Percentiles rank a stretch among this genome's conserved stretches.
Evolutionary conservation across 2,888 invertebrate genomes (phyloP).

Genomic region (Panopea generosa): DNA sequence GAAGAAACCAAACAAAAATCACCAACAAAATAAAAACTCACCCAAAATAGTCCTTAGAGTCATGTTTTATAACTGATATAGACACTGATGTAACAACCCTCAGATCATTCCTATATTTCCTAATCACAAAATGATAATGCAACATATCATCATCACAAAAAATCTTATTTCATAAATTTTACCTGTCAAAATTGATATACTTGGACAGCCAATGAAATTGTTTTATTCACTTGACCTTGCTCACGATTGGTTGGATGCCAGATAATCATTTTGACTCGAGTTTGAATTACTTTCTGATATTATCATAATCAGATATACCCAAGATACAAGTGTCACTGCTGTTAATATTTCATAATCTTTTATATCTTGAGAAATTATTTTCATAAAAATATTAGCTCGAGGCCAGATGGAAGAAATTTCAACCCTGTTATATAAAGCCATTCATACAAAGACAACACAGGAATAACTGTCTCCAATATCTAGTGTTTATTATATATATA

Average conservation of each 20-base stretch:
- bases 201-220: constrained; percentile 6
- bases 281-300: constrained; percentile 6
- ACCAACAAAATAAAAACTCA: too few relatives aligned
- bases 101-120: too few relatives aligned
- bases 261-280: neutral
- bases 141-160: too few relatives aligned
- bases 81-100: too few relatives aligned
- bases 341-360: constrained; percentile 62
- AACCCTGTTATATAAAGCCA: too few relatives aligned
- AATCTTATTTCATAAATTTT: neutral
- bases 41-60: too few relatives aligned
- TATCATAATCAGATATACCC: constrained; percentile 17
- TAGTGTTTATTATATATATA: too few relatives aligned
- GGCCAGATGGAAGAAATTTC: constrained; percentile 9
- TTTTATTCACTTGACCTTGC: neutral
- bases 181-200: neutral
- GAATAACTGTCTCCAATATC: too few relatives aligned
- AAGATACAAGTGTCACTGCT: constrained; percentile 54
- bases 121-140: too few relatives aligned
- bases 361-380: constrained; percentile 37
- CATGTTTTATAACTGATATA: too few relatives aligned
- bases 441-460: too few relatives aligned
- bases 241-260: neutral
- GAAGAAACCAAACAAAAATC: too few relatives aligned
- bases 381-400: constrained; percentile 22